Conservation (phyloP, 2,113 vertebrate genomes). For the Colistium nudipinnis region DNA sequence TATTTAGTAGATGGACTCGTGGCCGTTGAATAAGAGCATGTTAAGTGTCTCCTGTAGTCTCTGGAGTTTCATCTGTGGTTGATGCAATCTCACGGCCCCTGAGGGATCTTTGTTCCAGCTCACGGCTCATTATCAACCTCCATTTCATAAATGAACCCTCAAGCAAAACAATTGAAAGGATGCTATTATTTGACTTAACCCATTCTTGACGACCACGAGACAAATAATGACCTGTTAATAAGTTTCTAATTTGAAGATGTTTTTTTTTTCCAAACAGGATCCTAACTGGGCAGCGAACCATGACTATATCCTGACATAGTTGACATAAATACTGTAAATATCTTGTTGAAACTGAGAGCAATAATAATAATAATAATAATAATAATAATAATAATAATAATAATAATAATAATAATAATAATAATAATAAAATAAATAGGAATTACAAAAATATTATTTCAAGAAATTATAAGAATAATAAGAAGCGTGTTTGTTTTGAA, state of each 20-base stretch:
- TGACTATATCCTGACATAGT: neutral
- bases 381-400: too few relatives aligned
- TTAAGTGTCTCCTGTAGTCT: conserved; percentile 19
- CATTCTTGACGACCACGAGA: neutral
- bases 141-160: conserved; percentile 2
- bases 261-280: too few relatives aligned
- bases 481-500: too few relatives aligned
- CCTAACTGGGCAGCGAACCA: neutral
- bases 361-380: too few relatives aligned
- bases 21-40: conserved; percentile 30
- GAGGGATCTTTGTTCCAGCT: conserved; percentile 24
- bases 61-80: conserved; percentile 17
- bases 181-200: neutral
- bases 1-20: conserved; percentile 37
- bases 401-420: too few relatives aligned
- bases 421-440: too few relatives aligned
- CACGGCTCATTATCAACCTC: neutral
- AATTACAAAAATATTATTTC: too few relatives aligned
- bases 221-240: neutral
- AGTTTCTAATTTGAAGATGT: neutral
- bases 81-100: conserved; percentile 4
- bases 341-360: neutral
- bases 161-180: neutral
- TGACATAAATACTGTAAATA: too few relatives aligned
- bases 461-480: too few relatives aligned